These are phyloP conservation scores for Lagopus leucura DNA, from an alignment of 2,113 vertebrate species.

Conservation along the genomic window DNA sequence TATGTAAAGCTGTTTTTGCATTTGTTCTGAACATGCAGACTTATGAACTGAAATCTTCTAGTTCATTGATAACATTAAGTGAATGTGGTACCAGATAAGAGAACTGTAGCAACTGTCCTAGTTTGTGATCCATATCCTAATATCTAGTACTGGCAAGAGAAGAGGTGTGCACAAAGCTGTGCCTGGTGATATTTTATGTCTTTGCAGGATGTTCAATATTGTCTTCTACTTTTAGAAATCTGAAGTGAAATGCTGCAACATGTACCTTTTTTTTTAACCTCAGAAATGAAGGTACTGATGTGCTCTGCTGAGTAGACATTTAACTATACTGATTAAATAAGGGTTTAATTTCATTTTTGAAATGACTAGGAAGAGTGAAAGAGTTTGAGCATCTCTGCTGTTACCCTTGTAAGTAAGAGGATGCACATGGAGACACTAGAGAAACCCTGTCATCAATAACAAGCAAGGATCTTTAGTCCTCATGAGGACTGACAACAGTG, in stretches of 20 bases:
- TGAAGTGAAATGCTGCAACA: background rate
- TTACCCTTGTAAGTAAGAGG: background rate
- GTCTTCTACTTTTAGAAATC: background rate
- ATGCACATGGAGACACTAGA: background rate
- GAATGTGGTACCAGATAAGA: background rate
- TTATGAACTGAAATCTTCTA: rapidly evolving
- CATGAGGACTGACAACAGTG: background rate
- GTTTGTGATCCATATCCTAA: background rate
- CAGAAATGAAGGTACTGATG: background rate
- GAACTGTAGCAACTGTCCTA: background rate
- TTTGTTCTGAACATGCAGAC: background rate
- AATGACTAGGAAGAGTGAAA: background rate
- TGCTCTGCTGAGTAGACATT: background rate
- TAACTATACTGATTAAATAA: background rate
- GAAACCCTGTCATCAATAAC: background rate
- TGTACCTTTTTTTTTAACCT: background rate
- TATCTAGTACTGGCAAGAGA: background rate
- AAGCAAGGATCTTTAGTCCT: background rate
- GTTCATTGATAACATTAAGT: background rate
- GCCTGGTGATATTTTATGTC: background rate
- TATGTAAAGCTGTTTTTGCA: background rate
- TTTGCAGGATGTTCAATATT: background rate
- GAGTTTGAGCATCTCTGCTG: background rate
- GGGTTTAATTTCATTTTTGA: background rate
- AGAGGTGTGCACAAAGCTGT: background rate